Evolutionary conservation across 2,888 invertebrate species (phyloP).

Genomic region (Eurois occulta): DNA sequence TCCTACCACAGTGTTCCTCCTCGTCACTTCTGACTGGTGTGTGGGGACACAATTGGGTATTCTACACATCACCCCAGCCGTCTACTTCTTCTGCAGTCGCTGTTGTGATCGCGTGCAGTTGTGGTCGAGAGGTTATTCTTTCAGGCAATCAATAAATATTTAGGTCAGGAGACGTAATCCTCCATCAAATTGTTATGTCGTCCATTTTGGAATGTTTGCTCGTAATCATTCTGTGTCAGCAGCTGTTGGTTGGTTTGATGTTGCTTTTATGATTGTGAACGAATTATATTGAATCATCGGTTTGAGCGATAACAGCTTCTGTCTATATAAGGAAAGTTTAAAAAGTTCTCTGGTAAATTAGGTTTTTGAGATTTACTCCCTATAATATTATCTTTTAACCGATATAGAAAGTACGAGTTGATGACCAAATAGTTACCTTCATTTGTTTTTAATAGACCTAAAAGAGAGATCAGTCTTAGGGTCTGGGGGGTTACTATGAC

Average conservation of each 20-base stretch:
- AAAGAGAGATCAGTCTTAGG: too few relatives aligned
- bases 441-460: too few relatives aligned
- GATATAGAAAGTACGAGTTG: too few relatives aligned
- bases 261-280: neutral
- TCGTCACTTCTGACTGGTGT: neutral
- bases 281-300: neutral
- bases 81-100: neutral
- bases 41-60: neutral
- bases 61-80: neutral
- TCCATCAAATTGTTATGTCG: slow-evolving; percentile 48
- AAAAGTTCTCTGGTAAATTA: neutral
- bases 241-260: slow-evolving; percentile 4
- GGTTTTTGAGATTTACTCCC: neutral
- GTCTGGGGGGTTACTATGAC: too few relatives aligned
- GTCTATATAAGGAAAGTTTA: neutral
- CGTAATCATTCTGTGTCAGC: slow-evolving; percentile 25
- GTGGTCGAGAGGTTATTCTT: slow-evolving; percentile 1
- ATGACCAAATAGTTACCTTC: too few relatives aligned
- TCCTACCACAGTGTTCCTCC: neutral
- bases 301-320: neutral
- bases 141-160: slow-evolving; percentile 55
- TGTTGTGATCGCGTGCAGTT: neutral
- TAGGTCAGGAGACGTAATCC: slow-evolving; percentile 58
- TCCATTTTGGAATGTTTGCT: slow-evolving; percentile 52
- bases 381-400: too few relatives aligned